Base-by-base conservation (phyloP, 2,797 vertebrate species). In the Diplodus puntazzo region DNA sequence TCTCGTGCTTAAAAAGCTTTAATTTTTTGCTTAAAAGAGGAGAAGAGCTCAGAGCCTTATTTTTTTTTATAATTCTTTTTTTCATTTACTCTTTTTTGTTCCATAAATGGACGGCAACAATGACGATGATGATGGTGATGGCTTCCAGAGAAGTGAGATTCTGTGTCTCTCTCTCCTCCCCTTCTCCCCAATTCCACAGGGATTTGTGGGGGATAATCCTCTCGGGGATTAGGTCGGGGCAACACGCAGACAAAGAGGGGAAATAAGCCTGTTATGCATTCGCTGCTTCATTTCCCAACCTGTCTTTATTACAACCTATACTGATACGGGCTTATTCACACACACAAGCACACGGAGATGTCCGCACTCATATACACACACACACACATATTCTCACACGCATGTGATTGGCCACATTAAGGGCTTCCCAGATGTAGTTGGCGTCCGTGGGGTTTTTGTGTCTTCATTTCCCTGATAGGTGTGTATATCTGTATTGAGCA, bases 251-350 rank as follows among this genome's bases (percentile, higher is more conserved):
- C 94, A 95, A 94, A 94, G 92, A 94, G 93, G 91, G 92, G 93
- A 94, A 94, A 93, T 95, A 95, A 94, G 92, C 94, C 92, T 93
- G 94, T 95, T 95, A 94, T 93, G 94, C 92, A 94, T 95, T 94
- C 91, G 87, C 91, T 94, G 92, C 93, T 94, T 94, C 92, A 94
- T 94, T 93, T 95, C 92, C 93, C 93, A 94, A 94, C 94, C 94
- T 95, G 93, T 93, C 93, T 94, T 94, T 94, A 94, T 94, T 95
- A 94, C 92, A 94, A 90, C 89, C 91, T 93, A 92, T 89, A 92
- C 94, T 93, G 92, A 95, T 94, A 93, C 73, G 92, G 91, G 88
- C 91, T 92, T 93, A 94, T 92, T 91, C 91, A 72, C 84, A 87
- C 89, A 88, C 91, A 89, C 82, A 88, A 66, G 68, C 84, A 77